phyloP scores from a whole-genome alignment of 2,113 vertebrate genomes.

The Pterophyllum scalare region DNA sequence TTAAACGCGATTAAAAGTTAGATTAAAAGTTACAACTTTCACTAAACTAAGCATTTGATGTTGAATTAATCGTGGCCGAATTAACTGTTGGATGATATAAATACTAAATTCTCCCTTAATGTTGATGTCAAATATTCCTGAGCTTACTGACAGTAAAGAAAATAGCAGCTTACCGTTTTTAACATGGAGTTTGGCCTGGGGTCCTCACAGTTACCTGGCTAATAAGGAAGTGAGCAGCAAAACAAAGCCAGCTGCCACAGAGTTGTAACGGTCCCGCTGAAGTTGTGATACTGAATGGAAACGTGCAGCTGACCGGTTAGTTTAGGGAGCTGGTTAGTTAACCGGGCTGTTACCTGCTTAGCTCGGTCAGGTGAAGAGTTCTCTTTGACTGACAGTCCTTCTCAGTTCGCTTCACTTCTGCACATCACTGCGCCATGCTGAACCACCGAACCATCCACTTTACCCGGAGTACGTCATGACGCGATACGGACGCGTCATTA shows the following conservation, averaged over 20 bases:
- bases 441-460: conserved; percentile 33
- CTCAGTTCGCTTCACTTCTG: conserved; percentile 14
- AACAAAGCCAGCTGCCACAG: conserved; percentile 52
- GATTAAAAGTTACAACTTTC: neutral
- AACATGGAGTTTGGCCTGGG: neutral
- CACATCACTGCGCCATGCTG: conserved; percentile 54
- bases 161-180: neutral
- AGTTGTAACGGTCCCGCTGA: neutral
- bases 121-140: fast-evolving
- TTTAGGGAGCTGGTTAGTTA: neutral
- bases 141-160: neutral
- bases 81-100: fast-evolving
- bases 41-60: neutral
- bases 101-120: fast-evolving
- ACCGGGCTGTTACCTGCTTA: conserved; percentile 39
- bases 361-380: conserved; percentile 6
- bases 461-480: conserved; percentile 32
- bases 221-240: conserved; percentile 65
- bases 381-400: conserved; percentile 40
- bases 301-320: neutral
- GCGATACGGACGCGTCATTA: conserved; percentile 19
- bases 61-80: neutral
- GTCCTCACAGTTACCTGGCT: conserved; percentile 18
- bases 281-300: neutral
- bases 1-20: neutral